Evolutionary conservation across 2,888 invertebrate genomes (phyloP).

Genomic region (Acleris laterana): DNA sequence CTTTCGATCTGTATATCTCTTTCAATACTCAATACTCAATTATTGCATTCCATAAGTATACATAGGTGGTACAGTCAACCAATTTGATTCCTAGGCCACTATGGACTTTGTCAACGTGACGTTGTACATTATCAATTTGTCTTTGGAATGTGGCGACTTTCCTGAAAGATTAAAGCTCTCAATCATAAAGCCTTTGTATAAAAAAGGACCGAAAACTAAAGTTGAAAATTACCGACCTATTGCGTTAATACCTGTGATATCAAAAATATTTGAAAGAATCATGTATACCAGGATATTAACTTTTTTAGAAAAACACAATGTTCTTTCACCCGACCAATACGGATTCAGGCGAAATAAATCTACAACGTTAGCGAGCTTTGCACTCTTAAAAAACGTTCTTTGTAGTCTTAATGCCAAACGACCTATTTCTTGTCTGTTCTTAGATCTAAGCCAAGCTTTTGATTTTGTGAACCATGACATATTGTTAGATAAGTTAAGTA

Average conservation of each 20-base stretch:
- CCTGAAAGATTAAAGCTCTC: not conserved
- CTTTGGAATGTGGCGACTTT: not conserved
- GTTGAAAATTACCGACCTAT: not conserved
- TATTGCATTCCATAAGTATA: too few relatives aligned
- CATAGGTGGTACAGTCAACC: too few relatives aligned
- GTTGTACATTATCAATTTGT: not conserved
- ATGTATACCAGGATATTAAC: not conserved
- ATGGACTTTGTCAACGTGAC: too few relatives aligned
- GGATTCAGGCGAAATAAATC: not conserved
- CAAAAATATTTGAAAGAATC: not conserved
- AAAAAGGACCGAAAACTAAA: not conserved
- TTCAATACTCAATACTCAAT: too few relatives aligned
- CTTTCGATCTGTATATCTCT: too few relatives aligned
- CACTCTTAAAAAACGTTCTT: not conserved
- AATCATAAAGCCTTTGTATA: slow-evolving; percentile 1
- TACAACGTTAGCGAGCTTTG: not conserved
- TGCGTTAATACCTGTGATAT: not conserved
- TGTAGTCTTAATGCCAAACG: not conserved
- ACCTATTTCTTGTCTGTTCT: not conserved
- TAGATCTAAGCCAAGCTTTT: not conserved
- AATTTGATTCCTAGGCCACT: too few relatives aligned
- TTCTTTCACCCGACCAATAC: not conserved
- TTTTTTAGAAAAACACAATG: not conserved
- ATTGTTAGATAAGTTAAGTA: not conserved
- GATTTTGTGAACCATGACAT: not conserved